Conservation (phyloP, 2,888 invertebrate species). For the Girardia tigrina region DNA sequence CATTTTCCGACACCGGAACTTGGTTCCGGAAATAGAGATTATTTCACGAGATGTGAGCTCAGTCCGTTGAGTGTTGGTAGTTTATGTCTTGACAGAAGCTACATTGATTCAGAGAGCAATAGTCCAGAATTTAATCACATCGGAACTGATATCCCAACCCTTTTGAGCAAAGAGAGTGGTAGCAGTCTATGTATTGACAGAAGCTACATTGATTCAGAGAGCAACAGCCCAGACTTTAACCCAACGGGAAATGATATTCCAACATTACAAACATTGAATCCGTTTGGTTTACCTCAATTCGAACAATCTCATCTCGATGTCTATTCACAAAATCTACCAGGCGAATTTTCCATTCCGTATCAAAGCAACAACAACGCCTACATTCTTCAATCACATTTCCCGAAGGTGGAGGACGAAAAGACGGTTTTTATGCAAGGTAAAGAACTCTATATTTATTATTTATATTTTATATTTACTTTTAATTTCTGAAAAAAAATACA, state of each 20-base stretch:
- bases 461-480: too few relatives aligned
- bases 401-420: not conserved
- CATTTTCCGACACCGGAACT: slow-evolving; percentile 6
- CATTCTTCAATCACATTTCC: not conserved
- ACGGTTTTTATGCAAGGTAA: not conserved
- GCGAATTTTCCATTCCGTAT: not conserved
- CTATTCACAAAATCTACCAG: not conserved
- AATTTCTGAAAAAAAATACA: too few relatives aligned
- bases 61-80: too few relatives aligned
- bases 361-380: not conserved
- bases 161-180: slow-evolving; percentile 2
- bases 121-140: slow-evolving; percentile 4
- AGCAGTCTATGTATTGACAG: not conserved
- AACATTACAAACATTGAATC: not conserved
- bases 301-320: not conserved
- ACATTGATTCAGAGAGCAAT: slow-evolving; percentile 1
- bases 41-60: slow-evolving; percentile 6
- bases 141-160: too few relatives aligned
- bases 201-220: not conserved
- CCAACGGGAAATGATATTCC: not conserved
- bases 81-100: not conserved
- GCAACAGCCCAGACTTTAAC: slow-evolving; percentile 1
- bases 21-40: not conserved
- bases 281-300: not conserved
- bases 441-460: not conserved